Percentiles rank a stretch among this genome's conserved stretches.
Conservation (phyloP, 2,113 vertebrate species). For the Rattus norvegicus region GRCr8 NC_086038.1:42477001-42477500, state of each 20-base stretch:
- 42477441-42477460: not conserved
- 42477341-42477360: too few relatives aligned
- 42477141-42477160: not conserved
- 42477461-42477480: not conserved
- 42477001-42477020: not conserved
- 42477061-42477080: not conserved
- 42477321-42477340: not conserved
- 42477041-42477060: too few relatives aligned
- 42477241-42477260: not conserved
- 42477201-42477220: not conserved
- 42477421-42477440: not conserved
- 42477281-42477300: not conserved
- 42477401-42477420: not conserved
- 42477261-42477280: not conserved
- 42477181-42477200: too few relatives aligned
- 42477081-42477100: too few relatives aligned
- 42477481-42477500: not conserved
- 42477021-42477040: not conserved
- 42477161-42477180: not conserved
- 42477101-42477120: not conserved
- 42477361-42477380: not conserved
- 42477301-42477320: not conserved
- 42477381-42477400: not conserved
- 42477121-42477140: too few relatives aligned
- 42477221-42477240: not conserved